Evolutionary conservation across 2,888 invertebrate genomes (phyloP).

Genomic region (Pemphredon lugubris): DNA sequence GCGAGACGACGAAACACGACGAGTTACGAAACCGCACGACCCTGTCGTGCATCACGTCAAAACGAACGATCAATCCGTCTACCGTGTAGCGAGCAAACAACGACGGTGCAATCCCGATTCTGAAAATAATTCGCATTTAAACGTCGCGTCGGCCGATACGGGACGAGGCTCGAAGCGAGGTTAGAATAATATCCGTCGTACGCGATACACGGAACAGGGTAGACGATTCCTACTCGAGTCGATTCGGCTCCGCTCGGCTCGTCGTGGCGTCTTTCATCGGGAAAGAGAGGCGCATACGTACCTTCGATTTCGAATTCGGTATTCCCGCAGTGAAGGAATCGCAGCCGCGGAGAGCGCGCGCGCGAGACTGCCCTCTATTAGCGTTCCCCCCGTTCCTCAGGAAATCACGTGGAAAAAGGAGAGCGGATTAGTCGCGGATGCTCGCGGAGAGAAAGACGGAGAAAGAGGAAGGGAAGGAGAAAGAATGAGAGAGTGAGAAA

Average conservation of each 20-base stretch:
- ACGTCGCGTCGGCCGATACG: too few relatives aligned
- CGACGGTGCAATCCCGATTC: too few relatives aligned
- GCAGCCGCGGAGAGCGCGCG: slow-evolving; percentile 54
- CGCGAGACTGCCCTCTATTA: slow-evolving; percentile 53
- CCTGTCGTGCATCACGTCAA: too few relatives aligned
- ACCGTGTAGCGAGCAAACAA: too few relatives aligned
- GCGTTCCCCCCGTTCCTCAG: slow-evolving; percentile 29
- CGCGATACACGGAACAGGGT: too few relatives aligned
- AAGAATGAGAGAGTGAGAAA: neutral
- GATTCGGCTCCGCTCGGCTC: slow-evolving; percentile 25
- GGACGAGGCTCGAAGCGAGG: too few relatives aligned
- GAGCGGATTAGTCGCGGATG: slow-evolving; percentile 13
- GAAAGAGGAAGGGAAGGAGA: slow-evolving; percentile 14
- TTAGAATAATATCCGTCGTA: too few relatives aligned
- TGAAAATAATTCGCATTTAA: too few relatives aligned
- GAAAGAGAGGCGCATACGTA: slow-evolving; percentile 24
- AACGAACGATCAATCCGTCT: too few relatives aligned
- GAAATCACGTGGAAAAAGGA: slow-evolving; percentile 53
- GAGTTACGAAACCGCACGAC: too few relatives aligned
- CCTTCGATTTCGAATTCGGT: slow-evolving; percentile 46
- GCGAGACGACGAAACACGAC: too few relatives aligned
- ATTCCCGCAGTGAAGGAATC: slow-evolving; percentile 54
- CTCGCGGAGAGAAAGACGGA: slow-evolving; percentile 2
- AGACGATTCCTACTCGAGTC: too few relatives aligned
- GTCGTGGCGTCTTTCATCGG: slow-evolving; percentile 37